Conservation (phyloP, 2,797 vertebrate genomes). For the Pelodytes ibericus region DNA sequence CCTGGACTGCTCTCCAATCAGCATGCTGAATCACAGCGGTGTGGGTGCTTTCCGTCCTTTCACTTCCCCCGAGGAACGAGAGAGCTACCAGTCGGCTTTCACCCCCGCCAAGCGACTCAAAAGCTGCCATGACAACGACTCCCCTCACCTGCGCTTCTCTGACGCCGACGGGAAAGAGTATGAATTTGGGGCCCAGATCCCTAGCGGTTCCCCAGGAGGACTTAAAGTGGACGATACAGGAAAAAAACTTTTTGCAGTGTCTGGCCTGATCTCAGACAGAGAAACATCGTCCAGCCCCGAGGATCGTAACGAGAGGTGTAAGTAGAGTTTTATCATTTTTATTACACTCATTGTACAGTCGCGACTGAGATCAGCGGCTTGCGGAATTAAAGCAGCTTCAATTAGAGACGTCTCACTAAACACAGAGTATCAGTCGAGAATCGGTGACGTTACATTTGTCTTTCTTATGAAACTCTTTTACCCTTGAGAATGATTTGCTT, state of each 20-base stretch:
- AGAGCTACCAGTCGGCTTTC: slow-evolving; percentile 97
- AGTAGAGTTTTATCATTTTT: slow-evolving; percentile 70
- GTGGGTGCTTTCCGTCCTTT: slow-evolving; percentile 98
- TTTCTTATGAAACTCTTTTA: too few relatives aligned
- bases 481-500: too few relatives aligned
- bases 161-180: slow-evolving; percentile 98
- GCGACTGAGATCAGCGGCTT: neutral
- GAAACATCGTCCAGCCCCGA: slow-evolving; percentile 97
- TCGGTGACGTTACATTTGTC: too few relatives aligned
- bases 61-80: slow-evolving; percentile 93
- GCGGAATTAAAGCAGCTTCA: neutral
- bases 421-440: neutral
- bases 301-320: slow-evolving; percentile 97
- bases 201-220: slow-evolving; percentile 90
- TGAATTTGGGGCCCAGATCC: slow-evolving; percentile 91
- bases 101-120: slow-evolving; percentile 97
- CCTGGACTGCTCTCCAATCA: slow-evolving; percentile 97
- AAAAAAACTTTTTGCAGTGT: slow-evolving; percentile 98
- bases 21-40: slow-evolving; percentile 97
- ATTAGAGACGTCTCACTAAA: neutral
- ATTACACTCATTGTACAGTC: neutral
- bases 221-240: slow-evolving; percentile 95
- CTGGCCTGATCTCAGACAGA: slow-evolving; percentile 97
- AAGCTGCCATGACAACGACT: slow-evolving; percentile 95
- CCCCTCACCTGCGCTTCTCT: slow-evolving; percentile 97